A percentile compares a stretch with the other conserved stretches of the same genome.
phyloP scores from a whole-genome alignment of 2,797 vertebrate genomes.

The Leptoclinus maculatus region DNA sequence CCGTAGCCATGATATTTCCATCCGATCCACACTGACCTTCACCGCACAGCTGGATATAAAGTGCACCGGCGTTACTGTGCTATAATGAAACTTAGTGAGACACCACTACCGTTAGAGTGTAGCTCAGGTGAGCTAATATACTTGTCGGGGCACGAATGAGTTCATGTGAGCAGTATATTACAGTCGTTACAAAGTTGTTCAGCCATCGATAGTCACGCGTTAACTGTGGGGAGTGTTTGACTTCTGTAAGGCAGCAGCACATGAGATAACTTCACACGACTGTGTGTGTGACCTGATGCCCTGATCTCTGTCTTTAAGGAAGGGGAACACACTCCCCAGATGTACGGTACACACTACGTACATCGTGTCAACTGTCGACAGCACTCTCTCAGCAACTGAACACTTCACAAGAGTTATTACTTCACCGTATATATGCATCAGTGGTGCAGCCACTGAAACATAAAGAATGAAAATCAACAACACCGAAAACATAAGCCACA shows the following conservation, averaged over 20 bases:
- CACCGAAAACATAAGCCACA: slow-evolving; percentile 25
- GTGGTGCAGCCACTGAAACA: slow-evolving; percentile 7
- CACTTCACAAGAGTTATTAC: not conserved
- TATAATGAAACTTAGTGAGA: slow-evolving; percentile 3
- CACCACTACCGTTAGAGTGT: not conserved
- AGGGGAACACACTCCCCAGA: slow-evolving; percentile 1
- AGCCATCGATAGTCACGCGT: slow-evolving; percentile 4
- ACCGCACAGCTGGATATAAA: slow-evolving; percentile 38
- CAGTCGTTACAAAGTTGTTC: slow-evolving; percentile 38
- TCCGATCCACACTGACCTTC: slow-evolving; percentile 13
- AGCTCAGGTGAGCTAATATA: slow-evolving; percentile 21
- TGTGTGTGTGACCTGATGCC: not conserved
- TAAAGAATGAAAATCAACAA: not conserved
- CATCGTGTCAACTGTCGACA: not conserved
- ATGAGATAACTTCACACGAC: slow-evolving; percentile 1
- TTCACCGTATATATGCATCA: not conserved
- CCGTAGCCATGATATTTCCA: not conserved
- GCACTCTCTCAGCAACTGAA: slow-evolving; percentile 6
- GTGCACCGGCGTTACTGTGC: slow-evolving; percentile 40
- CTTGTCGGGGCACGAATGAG: slow-evolving; percentile 17
- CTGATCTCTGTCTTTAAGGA: not conserved
- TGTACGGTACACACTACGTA: slow-evolving; percentile 12
- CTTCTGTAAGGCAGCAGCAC: not conserved
- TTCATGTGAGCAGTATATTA: slow-evolving; percentile 31
- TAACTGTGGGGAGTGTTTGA: not conserved